Base-by-base conservation (phyloP, 23 tunicate species). In the Oikopleura vanhoeffeni region DNA sequence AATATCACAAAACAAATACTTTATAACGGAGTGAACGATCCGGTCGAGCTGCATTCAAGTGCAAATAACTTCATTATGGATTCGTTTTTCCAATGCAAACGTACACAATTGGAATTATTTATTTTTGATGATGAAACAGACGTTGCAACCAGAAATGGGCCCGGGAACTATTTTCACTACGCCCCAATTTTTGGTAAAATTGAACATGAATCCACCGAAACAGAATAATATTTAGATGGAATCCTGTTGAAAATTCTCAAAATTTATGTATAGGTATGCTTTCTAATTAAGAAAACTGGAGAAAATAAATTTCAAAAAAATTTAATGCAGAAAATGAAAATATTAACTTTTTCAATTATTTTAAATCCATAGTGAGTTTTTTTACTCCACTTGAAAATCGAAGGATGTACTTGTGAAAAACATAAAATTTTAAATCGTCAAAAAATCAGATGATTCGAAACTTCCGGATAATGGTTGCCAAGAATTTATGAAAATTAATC, bases 41-140 rank as follows among this genome's bases (percentile, higher is more conserved):
- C 27, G 2, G 27, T 71, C 38, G 79, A 71, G 3, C 34, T 71
- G 3, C 36, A 71, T 38, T 18, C 35, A 18, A 30, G 35, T 18
- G 79, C 79, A 33, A 71, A 71, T 71, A 71, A 71, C 35, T 71
- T 71, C 35, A 71, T 32, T 4, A 71, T 71, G 34, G 79, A 71
- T 32, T 71, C 79, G 3, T 71, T 71, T 30, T 28, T 30, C 79
- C 79, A 30, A 18, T 71, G 2, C 79, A 71, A 32, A 18, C 79
- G 3, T 71, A 71, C 38, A 38, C 32, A 2, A 38, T 71, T 28
- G 2, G 34, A 2, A 2, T 71, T 4, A 38, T 13, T 18, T 2
- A 2, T 4, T 18, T 24, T n/a, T n/a, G n/a, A n/a, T 30, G 79
- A 71, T 32, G 79, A 32, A 28, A 32, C 27, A 18, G 38, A 30